Conservation (phyloP, 2,888 invertebrate genomes). For the Loripinus fragilis region DNA sequence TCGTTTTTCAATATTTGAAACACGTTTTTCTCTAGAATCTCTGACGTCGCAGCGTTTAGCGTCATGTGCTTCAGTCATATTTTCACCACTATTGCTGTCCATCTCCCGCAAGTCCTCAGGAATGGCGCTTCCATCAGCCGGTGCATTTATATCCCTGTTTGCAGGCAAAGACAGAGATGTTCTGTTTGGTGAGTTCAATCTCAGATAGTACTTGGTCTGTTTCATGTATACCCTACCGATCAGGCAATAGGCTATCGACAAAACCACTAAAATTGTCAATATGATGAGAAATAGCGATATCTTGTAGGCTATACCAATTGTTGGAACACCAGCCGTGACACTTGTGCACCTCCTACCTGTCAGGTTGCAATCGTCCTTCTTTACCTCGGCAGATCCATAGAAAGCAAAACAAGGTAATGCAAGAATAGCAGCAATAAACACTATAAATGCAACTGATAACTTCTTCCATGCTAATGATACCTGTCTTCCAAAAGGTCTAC, state of each 20-base stretch:
- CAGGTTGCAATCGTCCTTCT: not conserved
- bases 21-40: no score
- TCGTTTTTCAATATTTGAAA: not conserved
- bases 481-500: constrained; percentile 31
- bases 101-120: not conserved
- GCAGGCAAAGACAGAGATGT: no score
- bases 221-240: not conserved
- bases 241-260: not conserved
- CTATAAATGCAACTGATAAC: not conserved
- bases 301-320: constrained; percentile 7
- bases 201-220: not conserved
- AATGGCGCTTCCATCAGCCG: not conserved
- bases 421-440: not conserved
- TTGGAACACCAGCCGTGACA: not conserved
- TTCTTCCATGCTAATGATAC: constrained; percentile 26
- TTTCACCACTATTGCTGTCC: not conserved
- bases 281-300: not conserved
- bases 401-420: constrained; percentile 7
- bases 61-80: no score
- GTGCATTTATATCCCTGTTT: no score
- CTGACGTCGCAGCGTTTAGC: no score
- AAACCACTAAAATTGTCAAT: not conserved
- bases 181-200: not conserved
- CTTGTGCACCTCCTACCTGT: constrained; percentile 15
- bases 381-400: constrained; percentile 11